Evolutionary conservation across 2,888 invertebrate species (phyloP), one percentile per base, ranked within the genome.

Genomic region (Caenorhabditis sp.): DNA sequence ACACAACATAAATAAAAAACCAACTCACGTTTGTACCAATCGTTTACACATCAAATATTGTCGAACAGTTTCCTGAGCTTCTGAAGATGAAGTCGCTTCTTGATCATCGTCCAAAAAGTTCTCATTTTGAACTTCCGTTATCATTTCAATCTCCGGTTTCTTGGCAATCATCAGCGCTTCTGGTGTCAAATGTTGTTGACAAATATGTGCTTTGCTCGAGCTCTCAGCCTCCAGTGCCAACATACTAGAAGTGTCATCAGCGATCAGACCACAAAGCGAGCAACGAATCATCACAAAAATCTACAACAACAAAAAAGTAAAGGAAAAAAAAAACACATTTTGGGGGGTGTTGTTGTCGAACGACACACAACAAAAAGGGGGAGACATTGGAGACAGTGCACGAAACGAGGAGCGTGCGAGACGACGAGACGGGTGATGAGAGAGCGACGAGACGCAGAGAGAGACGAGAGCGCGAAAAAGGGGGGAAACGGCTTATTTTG

Each of bases 361-460:
- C 53, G 49, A 6, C 31, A n/a, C n/a, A n/a, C n/a, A n/a, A n/a
- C n/a, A n/a, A 31, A 53, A 36, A 54, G 49, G 58, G 57, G 58
- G 37, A 62, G 62, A 62, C 58, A 58, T 58, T 58, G 58, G 51
- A 36, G 50, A 62, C 58, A 58, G 26, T 27, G 27, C 17, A 23
- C 12, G 37, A 8, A 50, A 21, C 27, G 36, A 50, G 58, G 67
- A 62, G 62, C 58, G 62, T 50, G 58, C 21, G 27, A 62, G 58
- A 58, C 31, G 49, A 23, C 53, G 27, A 68, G 62, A 54, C 53
- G 51, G 31, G 57, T 57, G 57, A 54, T 8, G 17, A 2, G 17
- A 31, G 21, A 55, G 43, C 49, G 58, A n/a, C 31, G 59, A 59
- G 54, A 58, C 50, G 67, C 37, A 49, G 67, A 62, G 60, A 58